Percentiles rank a stretch among this genome's conserved stretches.
phyloP scores from a whole-genome alignment of 2,113 vertebrate genomes.

The Fulica atra region DNA sequence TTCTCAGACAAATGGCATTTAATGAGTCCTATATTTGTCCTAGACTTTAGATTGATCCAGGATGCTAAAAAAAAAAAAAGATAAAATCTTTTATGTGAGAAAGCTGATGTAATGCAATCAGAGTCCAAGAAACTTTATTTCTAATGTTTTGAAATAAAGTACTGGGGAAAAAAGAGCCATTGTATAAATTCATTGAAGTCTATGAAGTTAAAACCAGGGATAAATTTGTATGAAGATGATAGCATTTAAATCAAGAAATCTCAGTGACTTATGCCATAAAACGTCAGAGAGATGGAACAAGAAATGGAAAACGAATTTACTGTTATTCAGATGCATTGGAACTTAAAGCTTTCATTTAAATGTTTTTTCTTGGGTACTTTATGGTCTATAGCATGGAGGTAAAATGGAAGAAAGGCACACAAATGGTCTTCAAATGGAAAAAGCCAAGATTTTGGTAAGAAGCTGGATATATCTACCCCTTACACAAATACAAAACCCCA shows the following conservation, averaged over 20 bases:
- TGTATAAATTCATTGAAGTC: neutral
- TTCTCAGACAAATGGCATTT: conserved; percentile 34
- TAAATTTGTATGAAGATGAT: neutral
- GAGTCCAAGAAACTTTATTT: conserved; percentile 13
- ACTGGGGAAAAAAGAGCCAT: neutral
- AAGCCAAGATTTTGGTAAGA: neutral
- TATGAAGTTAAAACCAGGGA: neutral
- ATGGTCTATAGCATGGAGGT: neutral
- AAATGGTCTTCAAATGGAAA: neutral
- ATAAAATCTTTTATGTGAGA: neutral
- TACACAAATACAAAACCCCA: neutral
- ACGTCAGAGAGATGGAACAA: neutral
- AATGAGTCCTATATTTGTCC: conserved; percentile 45
- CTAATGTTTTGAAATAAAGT: neutral
- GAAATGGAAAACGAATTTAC: neutral
- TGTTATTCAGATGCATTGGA: neutral
- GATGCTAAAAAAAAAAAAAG: neutral
- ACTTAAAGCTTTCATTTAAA: neutral
- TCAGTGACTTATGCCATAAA: neutral
- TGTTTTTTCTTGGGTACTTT: neutral
- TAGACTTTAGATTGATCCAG: conserved; percentile 15
- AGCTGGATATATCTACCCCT: neutral
- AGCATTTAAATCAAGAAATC: neutral
- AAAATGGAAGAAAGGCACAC: neutral
- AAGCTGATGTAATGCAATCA: conserved; percentile 1